Evolutionary conservation across 2,888 invertebrate species (phyloP).

Genomic region (Agrochola lychnidis): DNA sequence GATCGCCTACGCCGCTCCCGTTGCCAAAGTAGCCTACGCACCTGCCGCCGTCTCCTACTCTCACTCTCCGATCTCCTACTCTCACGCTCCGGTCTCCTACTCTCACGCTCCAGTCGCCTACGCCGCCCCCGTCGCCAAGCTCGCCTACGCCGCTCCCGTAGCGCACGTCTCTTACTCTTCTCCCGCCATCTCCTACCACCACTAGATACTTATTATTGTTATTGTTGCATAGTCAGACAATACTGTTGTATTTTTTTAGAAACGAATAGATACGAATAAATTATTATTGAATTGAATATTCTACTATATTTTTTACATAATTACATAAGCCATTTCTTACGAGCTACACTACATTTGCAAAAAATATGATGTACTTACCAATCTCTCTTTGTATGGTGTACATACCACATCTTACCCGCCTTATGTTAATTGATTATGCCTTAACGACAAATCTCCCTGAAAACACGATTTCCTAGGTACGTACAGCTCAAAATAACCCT

Average conservation of each 20-base stretch:
- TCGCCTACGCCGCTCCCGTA: slow-evolving; percentile 70
- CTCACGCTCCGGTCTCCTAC: slow-evolving; percentile 50
- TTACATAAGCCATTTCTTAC: too few relatives aligned
- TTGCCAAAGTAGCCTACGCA: slow-evolving; percentile 72
- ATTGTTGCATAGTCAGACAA: slow-evolving; percentile 26
- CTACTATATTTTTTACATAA: neutral
- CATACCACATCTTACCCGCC: neutral
- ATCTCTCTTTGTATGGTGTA: neutral
- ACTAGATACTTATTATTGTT: slow-evolving; percentile 69
- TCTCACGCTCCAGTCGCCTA: slow-evolving; percentile 41
- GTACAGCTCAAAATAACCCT: neutral
- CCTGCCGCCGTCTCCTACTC: slow-evolving; percentile 74
- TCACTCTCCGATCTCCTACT: slow-evolving; percentile 61
- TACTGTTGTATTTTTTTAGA: slow-evolving; percentile 40
- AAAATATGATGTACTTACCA: neutral
- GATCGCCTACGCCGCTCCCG: slow-evolving; percentile 76
- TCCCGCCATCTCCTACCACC: slow-evolving; percentile 83
- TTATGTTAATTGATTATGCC: too few relatives aligned
- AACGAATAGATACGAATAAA: slow-evolving; percentile 65
- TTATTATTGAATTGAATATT: slow-evolving; percentile 58
- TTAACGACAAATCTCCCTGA: neutral
- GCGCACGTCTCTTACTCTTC: slow-evolving; percentile 79
- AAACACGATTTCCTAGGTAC: neutral
- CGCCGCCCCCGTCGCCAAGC: slow-evolving; percentile 70
- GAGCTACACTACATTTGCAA: neutral